These are phyloP conservation scores for Gila orcuttii DNA, from an alignment of 2,113 vertebrate genomes.

Conservation along the genomic window DNA sequence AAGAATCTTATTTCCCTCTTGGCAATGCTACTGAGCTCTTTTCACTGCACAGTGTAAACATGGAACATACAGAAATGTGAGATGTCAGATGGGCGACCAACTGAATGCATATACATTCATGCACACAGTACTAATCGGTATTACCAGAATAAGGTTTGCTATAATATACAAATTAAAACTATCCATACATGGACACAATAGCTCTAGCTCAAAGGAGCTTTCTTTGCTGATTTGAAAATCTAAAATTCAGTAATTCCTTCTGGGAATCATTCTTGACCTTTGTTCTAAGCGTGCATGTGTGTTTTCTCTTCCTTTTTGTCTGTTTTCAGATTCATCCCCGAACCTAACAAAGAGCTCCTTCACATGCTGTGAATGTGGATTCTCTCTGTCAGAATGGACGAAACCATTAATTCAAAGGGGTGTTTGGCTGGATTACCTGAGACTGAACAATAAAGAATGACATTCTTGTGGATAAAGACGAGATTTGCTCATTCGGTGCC, in stretches of 20 bases:
- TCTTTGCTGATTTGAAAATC: conserved; percentile 45
- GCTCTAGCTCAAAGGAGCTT: conserved; percentile 64
- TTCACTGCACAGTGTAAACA: not conserved
- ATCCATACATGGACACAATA: conserved; percentile 33
- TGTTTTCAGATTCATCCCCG: conserved; percentile 94
- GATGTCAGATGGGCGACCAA: conserved; percentile 31
- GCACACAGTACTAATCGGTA: conserved; percentile 44
- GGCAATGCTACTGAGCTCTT: conserved; percentile 16
- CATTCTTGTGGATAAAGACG: conserved; percentile 71
- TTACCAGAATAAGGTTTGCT: conserved; percentile 57
- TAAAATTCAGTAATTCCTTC: conserved; percentile 59
- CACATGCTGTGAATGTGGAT: conserved; percentile 70
- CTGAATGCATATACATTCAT: not conserved
- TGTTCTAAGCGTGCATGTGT: conserved; percentile 73
- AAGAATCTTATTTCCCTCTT: conserved; percentile 34
- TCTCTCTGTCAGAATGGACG: conserved; percentile 75
- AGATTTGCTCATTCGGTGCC: conserved; percentile 70
- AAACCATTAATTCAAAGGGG: conserved; percentile 81
- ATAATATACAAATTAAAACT: not conserved
- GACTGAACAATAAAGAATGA: conserved; percentile 68
- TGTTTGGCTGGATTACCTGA: conserved; percentile 91
- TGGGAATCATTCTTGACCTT: conserved; percentile 66
- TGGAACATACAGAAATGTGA: conserved; percentile 15
- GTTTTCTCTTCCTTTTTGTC: conserved; percentile 52
- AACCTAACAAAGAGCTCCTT: conserved; percentile 85